Percentiles rank a stretch among this genome's conserved stretches.
phyloP scores from a whole-genome alignment of 2,888 invertebrate species.

The Diarsia mendica region DNA sequence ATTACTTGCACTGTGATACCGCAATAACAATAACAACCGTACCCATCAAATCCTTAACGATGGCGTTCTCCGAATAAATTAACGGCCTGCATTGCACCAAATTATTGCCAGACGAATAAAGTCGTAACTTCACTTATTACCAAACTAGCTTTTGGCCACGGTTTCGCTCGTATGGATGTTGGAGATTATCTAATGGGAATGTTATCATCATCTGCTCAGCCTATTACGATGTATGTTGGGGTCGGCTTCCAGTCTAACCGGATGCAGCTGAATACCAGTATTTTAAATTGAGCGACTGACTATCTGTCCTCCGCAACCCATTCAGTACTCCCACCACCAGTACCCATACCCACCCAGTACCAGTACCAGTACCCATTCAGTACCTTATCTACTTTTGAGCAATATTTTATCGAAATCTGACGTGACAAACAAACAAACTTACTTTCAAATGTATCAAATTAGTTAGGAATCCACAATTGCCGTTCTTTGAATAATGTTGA shows the following conservation, averaged over 20 bases:
- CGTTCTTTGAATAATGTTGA: conserved; percentile 1
- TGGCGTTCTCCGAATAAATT: conserved; percentile 55
- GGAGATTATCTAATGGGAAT: background rate
- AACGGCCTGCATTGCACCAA: conserved; percentile 45
- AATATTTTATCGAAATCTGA: background rate
- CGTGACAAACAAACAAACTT: background rate
- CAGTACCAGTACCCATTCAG: background rate
- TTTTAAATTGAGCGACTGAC: background rate
- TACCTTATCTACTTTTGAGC: background rate
- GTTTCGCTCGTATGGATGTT: background rate
- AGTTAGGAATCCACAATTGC: background rate
- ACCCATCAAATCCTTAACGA: conserved; percentile 54
- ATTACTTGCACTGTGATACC: conserved; percentile 55
- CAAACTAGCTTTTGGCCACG: background rate
- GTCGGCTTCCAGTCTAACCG: background rate
- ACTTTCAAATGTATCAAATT: background rate
- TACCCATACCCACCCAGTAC: no score
- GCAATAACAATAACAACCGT: conserved; percentile 35
- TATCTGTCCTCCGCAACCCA: background rate
- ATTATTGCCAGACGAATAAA: conserved; percentile 23
- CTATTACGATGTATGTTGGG: background rate
- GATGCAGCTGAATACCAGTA: background rate
- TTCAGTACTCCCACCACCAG: no score
- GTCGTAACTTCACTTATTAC: conserved; percentile 24
- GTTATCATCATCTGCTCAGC: background rate